These are phyloP conservation scores for Pachyseris speciosa DNA, from an alignment of 64 coral and sea anemone genomes.

Conservation along the genomic window DNA sequence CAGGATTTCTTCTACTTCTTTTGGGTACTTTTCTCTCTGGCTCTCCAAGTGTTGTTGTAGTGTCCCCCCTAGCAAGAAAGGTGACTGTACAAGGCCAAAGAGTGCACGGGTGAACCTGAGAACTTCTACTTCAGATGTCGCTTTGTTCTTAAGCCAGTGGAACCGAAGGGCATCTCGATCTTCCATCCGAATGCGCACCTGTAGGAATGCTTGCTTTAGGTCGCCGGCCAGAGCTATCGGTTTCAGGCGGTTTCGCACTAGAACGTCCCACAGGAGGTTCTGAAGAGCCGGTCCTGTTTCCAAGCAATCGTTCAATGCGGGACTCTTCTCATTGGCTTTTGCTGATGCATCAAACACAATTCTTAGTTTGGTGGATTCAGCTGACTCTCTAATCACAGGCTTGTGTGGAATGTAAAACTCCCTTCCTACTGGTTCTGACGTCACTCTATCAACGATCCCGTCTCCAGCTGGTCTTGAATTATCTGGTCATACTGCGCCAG, in stretches of 20 bases:
- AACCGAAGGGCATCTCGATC: constrained; percentile 43
- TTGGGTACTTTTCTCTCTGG: constrained; percentile 19
- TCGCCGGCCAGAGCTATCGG: constrained; percentile 52
- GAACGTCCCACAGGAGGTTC: constrained; percentile 21
- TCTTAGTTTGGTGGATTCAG: constrained; percentile 30
- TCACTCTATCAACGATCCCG: constrained; percentile 31
- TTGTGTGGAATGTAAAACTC: constrained; percentile 50
- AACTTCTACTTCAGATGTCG: neutral
- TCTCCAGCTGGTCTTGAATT: constrained; percentile 54
- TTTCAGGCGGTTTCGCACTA: constrained; percentile 24
- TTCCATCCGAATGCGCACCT: neutral
- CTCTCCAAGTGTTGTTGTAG: constrained; percentile 32
- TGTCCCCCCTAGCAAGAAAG: constrained; percentile 50
- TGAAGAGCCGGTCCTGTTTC: constrained; percentile 63
- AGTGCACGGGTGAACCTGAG: constrained; percentile 48
- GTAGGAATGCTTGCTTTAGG: constrained; percentile 61
- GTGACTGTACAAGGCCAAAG: constrained; percentile 59
- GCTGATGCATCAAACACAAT: constrained; percentile 42
- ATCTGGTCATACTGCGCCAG: constrained; percentile 51
- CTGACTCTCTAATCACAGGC: constrained; percentile 44
- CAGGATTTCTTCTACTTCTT: constrained; percentile 37
- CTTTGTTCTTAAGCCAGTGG: constrained; percentile 26
- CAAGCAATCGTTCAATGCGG: constrained; percentile 61
- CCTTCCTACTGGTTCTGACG: neutral
- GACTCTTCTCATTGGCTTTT: neutral